These are phyloP conservation scores for Gymnoscopelus microlampas DNA, from an alignment of 2,797 vertebrate genomes.

Conservation along the genomic window DNA sequence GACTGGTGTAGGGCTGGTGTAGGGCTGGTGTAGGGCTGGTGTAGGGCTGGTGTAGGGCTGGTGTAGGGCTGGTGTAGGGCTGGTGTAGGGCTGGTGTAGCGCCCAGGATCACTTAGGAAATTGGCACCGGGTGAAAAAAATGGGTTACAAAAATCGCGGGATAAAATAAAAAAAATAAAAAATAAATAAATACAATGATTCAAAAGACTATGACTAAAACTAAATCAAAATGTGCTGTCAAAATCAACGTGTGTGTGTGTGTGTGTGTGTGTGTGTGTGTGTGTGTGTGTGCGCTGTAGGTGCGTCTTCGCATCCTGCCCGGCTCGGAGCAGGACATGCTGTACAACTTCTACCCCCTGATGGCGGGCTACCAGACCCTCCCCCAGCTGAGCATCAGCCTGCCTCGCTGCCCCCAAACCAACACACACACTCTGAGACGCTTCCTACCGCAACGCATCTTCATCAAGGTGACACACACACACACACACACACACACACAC, in stretches of 20 bases:
- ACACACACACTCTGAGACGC: slow-evolving; percentile 68
- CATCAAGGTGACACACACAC: not conserved
- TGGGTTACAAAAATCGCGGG: too few relatives aligned
- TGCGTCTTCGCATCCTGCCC: slow-evolving; percentile 93
- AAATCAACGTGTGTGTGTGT: not conserved
- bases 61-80: too few relatives aligned
- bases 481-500: not conserved
- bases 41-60: too few relatives aligned
- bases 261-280: not conserved
- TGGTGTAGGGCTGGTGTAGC: too few relatives aligned
- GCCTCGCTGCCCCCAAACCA: slow-evolving; percentile 85
- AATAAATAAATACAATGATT: too few relatives aligned
- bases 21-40: too few relatives aligned
- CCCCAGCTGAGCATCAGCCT: slow-evolving; percentile 91
- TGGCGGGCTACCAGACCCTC: slow-evolving; percentile 96
- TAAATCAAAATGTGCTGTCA: too few relatives aligned
- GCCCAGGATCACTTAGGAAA: too few relatives aligned
- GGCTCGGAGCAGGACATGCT: slow-evolving; percentile 92
- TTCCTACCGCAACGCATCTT: not conserved
- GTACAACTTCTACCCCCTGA: slow-evolving; percentile 97
- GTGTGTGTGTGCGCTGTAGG: slow-evolving; percentile 73
- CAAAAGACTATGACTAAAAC: too few relatives aligned
- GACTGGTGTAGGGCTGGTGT: too few relatives aligned
- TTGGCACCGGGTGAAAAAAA: too few relatives aligned
- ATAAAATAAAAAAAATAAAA: too few relatives aligned